phyloP scores from a whole-genome alignment of 2,113 vertebrate genomes.

The Coracopsis vasa region DNA sequence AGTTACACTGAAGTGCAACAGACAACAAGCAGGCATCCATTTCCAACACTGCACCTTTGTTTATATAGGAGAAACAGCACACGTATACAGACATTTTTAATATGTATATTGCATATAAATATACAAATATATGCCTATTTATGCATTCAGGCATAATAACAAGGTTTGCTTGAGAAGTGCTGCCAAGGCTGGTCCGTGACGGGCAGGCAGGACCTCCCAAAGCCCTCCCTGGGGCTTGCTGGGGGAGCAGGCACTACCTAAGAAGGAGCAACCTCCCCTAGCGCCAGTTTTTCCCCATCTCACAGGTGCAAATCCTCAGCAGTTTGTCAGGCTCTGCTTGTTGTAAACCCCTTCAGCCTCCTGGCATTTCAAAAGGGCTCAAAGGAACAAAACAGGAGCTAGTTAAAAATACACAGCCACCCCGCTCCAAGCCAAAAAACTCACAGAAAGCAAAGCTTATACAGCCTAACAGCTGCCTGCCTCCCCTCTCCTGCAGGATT shows the following conservation, averaged over 20 bases:
- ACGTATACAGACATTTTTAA: fast-evolving
- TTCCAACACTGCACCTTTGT: neutral
- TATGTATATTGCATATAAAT: neutral
- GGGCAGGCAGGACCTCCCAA: neutral
- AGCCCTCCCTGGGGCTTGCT: neutral
- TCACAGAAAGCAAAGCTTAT: neutral
- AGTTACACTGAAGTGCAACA: neutral
- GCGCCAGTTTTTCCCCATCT: neutral
- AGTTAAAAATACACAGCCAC: neutral
- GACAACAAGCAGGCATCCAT: neutral
- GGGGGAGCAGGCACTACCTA: too few relatives aligned
- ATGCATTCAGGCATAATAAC: neutral
- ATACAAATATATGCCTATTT: neutral
- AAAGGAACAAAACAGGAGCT: neutral
- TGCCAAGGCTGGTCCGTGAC: neutral
- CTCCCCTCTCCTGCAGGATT: neutral
- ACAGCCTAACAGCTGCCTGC: neutral
- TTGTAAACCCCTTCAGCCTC: neutral
- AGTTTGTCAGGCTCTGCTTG: neutral
- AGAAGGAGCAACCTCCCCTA: neutral
- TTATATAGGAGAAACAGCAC: neutral
- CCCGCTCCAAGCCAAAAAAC: neutral
- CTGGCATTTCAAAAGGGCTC: neutral
- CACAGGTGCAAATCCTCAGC: neutral
- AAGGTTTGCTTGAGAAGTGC: neutral